phyloP scores from a whole-genome alignment of 2,797 vertebrate genomes.

The Toxotes lorentzi region DNA sequence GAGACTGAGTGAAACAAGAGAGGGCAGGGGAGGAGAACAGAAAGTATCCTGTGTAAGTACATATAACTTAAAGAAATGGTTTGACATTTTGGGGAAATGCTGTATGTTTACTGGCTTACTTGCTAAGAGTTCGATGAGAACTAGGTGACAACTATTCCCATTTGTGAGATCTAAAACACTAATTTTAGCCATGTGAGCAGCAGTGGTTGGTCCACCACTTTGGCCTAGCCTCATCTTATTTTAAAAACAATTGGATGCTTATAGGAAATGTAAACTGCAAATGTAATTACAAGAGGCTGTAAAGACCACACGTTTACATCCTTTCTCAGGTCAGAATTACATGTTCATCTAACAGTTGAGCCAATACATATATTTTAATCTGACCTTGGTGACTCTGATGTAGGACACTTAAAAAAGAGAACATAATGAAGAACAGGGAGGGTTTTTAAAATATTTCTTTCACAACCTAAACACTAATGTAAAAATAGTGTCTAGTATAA shows the following conservation, averaged over 20 bases:
- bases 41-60: conserved; percentile 7
- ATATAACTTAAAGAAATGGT: conserved; percentile 8
- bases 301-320: neutral
- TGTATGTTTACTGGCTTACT: neutral
- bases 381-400: neutral
- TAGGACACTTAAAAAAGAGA: neutral
- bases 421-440: neutral
- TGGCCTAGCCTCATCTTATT: no score
- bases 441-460: neutral
- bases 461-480: neutral
- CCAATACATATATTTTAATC: neutral
- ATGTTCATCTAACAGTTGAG: neutral
- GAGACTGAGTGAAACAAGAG: conserved; percentile 25
- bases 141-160: neutral
- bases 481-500: neutral
- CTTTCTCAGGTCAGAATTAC: neutral
- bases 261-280: neutral
- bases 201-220: no score
- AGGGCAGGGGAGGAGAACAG: conserved; percentile 34
- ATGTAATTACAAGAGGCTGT: neutral
- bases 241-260: no score
- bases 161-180: neutral
- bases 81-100: neutral
- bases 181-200: no score
- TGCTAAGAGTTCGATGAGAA: conserved; percentile 3